Evolutionary conservation across 2,888 invertebrate genomes (phyloP).

Genomic region (Trisateles emortualis): DNA sequence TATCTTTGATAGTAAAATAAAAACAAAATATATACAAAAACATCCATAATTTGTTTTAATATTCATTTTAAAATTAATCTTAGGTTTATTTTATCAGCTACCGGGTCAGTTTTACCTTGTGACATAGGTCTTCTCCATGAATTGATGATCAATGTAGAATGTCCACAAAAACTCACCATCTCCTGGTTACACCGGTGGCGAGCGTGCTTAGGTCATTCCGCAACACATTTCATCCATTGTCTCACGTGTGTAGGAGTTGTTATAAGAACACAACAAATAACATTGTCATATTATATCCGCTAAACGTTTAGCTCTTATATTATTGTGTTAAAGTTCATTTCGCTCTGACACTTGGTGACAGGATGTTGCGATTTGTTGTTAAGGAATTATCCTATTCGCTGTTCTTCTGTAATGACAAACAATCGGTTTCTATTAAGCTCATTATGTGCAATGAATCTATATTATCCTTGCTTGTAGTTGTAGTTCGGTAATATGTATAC

Average conservation of each 20-base stretch:
- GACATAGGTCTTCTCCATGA: no score
- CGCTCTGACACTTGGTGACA: constrained; percentile 40
- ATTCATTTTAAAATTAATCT: no score
- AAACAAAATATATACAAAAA: no score
- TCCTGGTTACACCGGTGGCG: constrained; percentile 39
- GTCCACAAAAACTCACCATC: constrained; percentile 20
- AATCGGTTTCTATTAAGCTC: constrained; percentile 36
- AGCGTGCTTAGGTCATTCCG: constrained; percentile 53
- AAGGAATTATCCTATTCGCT: constrained; percentile 64
- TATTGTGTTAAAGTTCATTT: constrained; percentile 42
- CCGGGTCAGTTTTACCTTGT: no score
- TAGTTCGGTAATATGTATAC: no score
- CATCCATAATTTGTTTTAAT: no score
- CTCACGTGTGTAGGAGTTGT: constrained; percentile 72
- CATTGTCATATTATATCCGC: constrained; percentile 44
- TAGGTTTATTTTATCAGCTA: no score
- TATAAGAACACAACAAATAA: constrained; percentile 48
- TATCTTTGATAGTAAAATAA: no score
- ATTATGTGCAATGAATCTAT: constrained; percentile 21
- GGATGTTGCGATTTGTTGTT: constrained; percentile 57
- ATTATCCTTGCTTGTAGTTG: constrained; percentile 10
- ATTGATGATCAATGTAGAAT: constrained; percentile 2
- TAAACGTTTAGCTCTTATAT: constrained; percentile 25
- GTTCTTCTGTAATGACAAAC: constrained; percentile 44
- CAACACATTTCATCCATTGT: constrained; percentile 61